A percentile compares a stretch with the other conserved stretches of the same genome.
phyloP scores from a whole-genome alignment of 2,113 vertebrate genomes.

The Notiomystis cincta region DNA sequence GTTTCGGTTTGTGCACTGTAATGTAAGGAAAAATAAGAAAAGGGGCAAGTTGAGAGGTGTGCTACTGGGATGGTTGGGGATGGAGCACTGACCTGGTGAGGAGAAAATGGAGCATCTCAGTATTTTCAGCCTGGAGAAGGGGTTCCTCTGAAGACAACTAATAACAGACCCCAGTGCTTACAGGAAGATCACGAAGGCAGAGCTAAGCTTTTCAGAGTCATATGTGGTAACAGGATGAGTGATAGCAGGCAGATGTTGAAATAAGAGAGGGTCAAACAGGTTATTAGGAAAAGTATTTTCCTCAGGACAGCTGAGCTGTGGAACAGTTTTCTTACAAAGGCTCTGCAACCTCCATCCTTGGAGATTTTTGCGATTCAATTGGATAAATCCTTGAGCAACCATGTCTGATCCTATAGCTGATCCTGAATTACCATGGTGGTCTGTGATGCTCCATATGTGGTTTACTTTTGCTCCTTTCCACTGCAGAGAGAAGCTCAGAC shows the following conservation, averaged over 20 bases:
- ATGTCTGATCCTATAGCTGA: neutral
- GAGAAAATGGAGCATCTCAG: neutral
- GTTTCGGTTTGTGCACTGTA: neutral
- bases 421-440: neutral
- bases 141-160: neutral
- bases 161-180: fast-evolving
- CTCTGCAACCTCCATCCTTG: neutral
- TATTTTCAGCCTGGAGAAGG: neutral
- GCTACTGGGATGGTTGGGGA: fast-evolving
- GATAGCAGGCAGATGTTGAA: neutral
- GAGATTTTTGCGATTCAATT: neutral
- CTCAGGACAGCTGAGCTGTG: neutral
- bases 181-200: neutral
- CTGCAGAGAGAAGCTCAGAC: neutral
- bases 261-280: neutral
- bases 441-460: neutral
- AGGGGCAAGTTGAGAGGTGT: neutral
- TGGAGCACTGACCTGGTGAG: neutral
- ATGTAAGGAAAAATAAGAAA: neutral
- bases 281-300: neutral
- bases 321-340: neutral
- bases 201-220: neutral
- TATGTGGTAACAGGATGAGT: neutral
- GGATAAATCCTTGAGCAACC: neutral
- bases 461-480: neutral